These are phyloP conservation scores for Drepanosiphum platanoidis DNA, from an alignment of 2,888 invertebrate species.

Conservation along the genomic window DNA sequence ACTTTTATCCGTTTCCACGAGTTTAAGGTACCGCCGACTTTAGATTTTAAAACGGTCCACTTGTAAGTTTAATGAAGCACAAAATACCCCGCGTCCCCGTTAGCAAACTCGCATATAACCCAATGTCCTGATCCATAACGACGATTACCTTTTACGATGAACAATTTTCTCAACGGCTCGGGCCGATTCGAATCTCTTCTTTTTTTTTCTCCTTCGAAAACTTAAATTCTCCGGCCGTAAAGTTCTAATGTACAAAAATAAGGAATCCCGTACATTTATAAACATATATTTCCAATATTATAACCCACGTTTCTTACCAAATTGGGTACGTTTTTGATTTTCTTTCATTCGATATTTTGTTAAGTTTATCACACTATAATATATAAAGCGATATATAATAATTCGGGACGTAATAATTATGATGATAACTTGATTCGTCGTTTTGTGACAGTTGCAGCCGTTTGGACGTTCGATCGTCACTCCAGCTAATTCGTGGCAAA, in stretches of 20 bases:
- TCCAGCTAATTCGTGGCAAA: too few species aligned
- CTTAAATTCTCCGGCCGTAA: constrained; percentile 20
- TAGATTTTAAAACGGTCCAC: constrained; percentile 43
- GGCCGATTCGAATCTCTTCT: constrained; percentile 16
- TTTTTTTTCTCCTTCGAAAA: background rate
- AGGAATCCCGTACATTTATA: background rate
- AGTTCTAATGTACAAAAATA: constrained; percentile 28
- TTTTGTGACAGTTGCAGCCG: too few species aligned
- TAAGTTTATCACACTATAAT: too few species aligned
- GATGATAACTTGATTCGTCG: too few species aligned
- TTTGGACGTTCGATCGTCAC: too few species aligned
- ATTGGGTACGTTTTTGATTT: too few species aligned
- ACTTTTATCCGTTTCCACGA: constrained; percentile 51
- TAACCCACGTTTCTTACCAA: too few species aligned
- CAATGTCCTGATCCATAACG: constrained; percentile 36
- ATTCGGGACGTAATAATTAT: too few species aligned
- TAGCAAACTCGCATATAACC: constrained; percentile 44
- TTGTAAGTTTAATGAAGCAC: constrained; percentile 61
- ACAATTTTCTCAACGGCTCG: constrained; percentile 49
- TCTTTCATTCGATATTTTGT: too few species aligned
- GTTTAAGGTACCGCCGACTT: constrained; percentile 53
- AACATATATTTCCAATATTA: too few species aligned
- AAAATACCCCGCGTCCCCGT: constrained; percentile 48
- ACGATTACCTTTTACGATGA: constrained; percentile 57
- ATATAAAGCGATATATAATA: too few species aligned